Percentiles rank a stretch among this genome's conserved stretches.
Evolutionary conservation across 2,797 vertebrate species (phyloP).

Genomic region (Thripadectes ignobilis): DNA sequence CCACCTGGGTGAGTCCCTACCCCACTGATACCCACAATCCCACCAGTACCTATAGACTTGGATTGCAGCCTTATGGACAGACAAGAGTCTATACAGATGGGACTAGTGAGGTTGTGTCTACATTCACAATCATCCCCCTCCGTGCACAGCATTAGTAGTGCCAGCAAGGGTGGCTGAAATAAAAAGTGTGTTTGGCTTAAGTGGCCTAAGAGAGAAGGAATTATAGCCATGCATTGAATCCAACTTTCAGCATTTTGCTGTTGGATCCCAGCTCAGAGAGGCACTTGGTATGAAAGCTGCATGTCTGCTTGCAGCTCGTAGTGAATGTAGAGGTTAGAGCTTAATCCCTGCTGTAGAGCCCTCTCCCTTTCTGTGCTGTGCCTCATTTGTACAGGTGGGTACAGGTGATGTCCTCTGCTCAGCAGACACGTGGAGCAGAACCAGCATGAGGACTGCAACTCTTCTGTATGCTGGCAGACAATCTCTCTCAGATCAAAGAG

Average conservation of each 20-base stretch:
- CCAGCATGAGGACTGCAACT: neutral
- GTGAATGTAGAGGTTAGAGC: neutral
- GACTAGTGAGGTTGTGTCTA: neutral
- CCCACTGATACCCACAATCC: neutral
- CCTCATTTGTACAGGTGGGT: neutral
- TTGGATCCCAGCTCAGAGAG: neutral
- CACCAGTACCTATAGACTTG: neutral
- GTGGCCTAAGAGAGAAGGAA: neutral
- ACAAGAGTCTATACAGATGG: neutral
- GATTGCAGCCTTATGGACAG: neutral
- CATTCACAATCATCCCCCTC: neutral
- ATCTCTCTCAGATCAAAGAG: slow-evolving; percentile 23
- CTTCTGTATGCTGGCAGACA: slow-evolving; percentile 29
- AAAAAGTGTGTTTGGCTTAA: neutral
- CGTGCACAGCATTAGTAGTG: neutral
- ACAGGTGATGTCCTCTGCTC: slow-evolving; percentile 10
- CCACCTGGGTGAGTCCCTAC: neutral
- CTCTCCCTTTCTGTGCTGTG: neutral
- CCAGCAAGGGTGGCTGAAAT: neutral
- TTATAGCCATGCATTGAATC: neutral
- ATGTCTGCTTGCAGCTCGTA: neutral
- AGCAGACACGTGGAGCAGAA: slow-evolving; percentile 2
- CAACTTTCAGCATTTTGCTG: neutral
- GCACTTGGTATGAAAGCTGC: neutral
- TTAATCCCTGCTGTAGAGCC: neutral